Evolutionary conservation across 2,797 vertebrate genomes (phyloP).

Genomic region (Psittacula derbiana): DNA sequence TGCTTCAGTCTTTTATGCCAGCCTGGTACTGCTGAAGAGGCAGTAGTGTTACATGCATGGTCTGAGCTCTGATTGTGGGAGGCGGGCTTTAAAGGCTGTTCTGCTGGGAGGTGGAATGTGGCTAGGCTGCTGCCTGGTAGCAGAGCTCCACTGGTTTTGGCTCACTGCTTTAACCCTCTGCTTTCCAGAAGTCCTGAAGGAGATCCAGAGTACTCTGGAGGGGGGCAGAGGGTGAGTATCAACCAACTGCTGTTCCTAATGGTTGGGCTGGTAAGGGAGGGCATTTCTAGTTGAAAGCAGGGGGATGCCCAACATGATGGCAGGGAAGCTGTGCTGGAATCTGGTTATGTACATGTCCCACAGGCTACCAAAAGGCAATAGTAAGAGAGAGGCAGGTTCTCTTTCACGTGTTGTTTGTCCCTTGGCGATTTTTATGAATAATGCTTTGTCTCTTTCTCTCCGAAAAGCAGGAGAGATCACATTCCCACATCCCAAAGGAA

Average conservation of each 20-base stretch:
- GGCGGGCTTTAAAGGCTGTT: not conserved
- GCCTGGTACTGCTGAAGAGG: not conserved
- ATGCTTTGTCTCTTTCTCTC: constrained; percentile 70
- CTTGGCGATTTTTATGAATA: constrained; percentile 13
- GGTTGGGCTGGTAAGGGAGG: not conserved
- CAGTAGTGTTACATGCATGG: not conserved
- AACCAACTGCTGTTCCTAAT: not conserved
- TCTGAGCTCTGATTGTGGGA: not conserved
- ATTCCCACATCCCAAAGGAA: constrained; percentile 67
- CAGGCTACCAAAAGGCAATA: not conserved
- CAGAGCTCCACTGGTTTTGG: not conserved
- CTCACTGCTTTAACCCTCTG: constrained; percentile 44
- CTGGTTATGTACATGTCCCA: not conserved
- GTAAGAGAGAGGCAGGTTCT: constrained; percentile 32
- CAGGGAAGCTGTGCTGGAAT: not conserved
- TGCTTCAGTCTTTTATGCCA: not conserved
- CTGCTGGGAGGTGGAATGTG: not conserved
- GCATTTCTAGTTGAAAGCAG: not conserved
- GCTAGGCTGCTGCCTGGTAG: not conserved
- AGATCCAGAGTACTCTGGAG: constrained; percentile 96
- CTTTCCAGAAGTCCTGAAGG: constrained; percentile 89
- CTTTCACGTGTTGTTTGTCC: constrained; percentile 2
- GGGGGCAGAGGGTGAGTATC: constrained; percentile 86
- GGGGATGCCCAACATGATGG: not conserved
- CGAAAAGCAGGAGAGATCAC: constrained; percentile 70